Conservation (phyloP, 1,140 invertebrate species). For the Trachymyrmex cornetzi region DNA sequence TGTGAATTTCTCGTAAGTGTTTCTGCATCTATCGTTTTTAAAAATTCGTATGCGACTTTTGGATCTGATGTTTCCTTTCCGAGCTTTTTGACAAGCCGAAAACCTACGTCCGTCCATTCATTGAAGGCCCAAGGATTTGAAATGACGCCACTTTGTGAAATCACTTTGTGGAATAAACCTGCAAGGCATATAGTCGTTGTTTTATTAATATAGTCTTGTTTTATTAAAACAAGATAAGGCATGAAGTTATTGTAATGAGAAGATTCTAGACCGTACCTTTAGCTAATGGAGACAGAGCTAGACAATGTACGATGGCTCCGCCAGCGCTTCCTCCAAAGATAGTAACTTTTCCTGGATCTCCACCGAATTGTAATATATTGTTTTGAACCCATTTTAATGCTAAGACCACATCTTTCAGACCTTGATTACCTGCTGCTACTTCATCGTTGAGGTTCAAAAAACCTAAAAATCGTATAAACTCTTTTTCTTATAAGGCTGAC, state of each 20-base stretch:
- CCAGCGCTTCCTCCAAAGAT: constrained; percentile 90
- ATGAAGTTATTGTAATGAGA: not conserved
- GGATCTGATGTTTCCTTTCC: constrained; percentile 84
- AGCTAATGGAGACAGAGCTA: constrained; percentile 72
- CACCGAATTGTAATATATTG: constrained; percentile 89
- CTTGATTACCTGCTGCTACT: constrained; percentile 86
- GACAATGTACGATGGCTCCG: constrained; percentile 83
- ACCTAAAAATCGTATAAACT: constrained; percentile 64
- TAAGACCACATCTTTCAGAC: constrained; percentile 87
- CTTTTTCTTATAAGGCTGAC: not conserved
- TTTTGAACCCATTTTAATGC: constrained; percentile 89
- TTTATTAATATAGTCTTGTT: too few relatives aligned
- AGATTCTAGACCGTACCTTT: constrained; percentile 66
- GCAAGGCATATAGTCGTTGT: constrained; percentile 67
- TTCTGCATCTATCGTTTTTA: constrained; percentile 81
- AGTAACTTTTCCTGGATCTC: constrained; percentile 89
- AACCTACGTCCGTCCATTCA: constrained; percentile 76
- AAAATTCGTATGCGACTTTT: constrained; percentile 83
- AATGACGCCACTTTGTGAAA: constrained; percentile 88
- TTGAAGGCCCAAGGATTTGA: constrained; percentile 82
- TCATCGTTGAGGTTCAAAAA: constrained; percentile 76
- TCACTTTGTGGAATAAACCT: constrained; percentile 88
- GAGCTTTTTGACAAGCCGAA: constrained; percentile 83
- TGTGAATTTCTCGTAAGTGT: constrained; percentile 43
- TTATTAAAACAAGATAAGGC: too few relatives aligned